Conservation (phyloP, 2,113 vertebrate genomes). For the Phyllostomus hastatus region DNA sequence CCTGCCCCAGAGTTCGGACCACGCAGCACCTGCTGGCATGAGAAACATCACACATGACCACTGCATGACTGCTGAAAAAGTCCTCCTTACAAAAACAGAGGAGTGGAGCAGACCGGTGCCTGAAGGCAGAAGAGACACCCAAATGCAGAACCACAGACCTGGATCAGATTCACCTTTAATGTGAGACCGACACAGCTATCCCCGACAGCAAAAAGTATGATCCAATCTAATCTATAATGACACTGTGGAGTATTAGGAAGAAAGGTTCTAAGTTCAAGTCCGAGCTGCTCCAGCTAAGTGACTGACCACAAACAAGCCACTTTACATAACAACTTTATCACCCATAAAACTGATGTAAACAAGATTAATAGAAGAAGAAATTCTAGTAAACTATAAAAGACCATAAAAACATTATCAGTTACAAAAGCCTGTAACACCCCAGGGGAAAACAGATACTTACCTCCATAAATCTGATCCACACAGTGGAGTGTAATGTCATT, state of each 20-base stretch:
- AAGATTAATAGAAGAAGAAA: neutral
- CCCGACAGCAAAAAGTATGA: neutral
- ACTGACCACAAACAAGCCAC: neutral
- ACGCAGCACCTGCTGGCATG: neutral
- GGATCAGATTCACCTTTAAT: neutral
- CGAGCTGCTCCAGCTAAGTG: neutral
- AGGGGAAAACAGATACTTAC: conserved; percentile 73
- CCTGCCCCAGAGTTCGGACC: neutral
- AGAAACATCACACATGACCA: neutral
- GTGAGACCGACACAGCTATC: neutral
- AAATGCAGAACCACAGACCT: neutral
- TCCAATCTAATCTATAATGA: neutral
- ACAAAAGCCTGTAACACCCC: neutral
- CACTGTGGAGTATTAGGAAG: neutral
- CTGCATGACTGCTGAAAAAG: neutral
- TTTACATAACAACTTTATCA: neutral
- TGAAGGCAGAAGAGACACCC: neutral
- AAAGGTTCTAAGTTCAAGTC: neutral
- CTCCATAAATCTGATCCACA: conserved; percentile 91
- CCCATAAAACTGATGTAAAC: neutral
- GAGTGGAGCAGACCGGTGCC: neutral
- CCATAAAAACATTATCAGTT: neutral
- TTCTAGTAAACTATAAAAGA: neutral
- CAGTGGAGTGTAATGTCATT: conserved; percentile 92
- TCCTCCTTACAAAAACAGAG: conserved; percentile 11